Evolutionary conservation across 2,797 vertebrate genomes (phyloP), one percentile per base, ranked within the genome.

Genomic region (Rhinophrynus dorsalis): DNA sequence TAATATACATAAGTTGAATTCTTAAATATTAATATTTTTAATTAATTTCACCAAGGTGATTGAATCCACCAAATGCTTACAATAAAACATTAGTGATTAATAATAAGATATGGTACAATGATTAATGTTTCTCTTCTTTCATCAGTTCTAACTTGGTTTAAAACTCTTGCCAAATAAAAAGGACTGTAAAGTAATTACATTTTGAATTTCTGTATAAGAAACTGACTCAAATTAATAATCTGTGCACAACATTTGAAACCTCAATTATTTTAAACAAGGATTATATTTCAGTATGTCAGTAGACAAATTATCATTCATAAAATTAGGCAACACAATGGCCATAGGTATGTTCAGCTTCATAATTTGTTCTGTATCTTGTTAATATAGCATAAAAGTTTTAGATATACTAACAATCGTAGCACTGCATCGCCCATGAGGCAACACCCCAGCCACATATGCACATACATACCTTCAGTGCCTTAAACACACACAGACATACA

Each of bases 221-320:
- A 38, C 20, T 52, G 35, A 40, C 27, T 24, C 20, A 13, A 54
- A 45, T 58, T 58, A 64, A 40, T 42, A 72, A 51, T 33, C 44
- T 15, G 44, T 35, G 21, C 27, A 26, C n/a, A 20, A 13, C 10
- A 12, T 44, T 20, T 44, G 17, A 58, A 57, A 44, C 33, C 64
- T 58, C 44, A 59, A 26, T 72, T 38, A 35, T 72, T 52, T 57
- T 27, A 55, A 45, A 32, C 37, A 59, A 52, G 21, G 61, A 65
- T 72, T 72, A 58, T 13, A 57, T 58, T 62, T n/a, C 8, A 54
- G 52, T 59, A 35, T 33, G 24, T 20, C 12, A 65, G 12, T 20
- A 70, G 29, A 40, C 26, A 21, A 29, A 37, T 27, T 62, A 35
- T 8, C 15, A 15, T 29, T 64, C 50, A 18, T 13, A 48, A 26